These are phyloP conservation scores for Gephyroberyx darwinii DNA, from an alignment of 2,797 vertebrate species.

Conservation along the genomic window DNA sequence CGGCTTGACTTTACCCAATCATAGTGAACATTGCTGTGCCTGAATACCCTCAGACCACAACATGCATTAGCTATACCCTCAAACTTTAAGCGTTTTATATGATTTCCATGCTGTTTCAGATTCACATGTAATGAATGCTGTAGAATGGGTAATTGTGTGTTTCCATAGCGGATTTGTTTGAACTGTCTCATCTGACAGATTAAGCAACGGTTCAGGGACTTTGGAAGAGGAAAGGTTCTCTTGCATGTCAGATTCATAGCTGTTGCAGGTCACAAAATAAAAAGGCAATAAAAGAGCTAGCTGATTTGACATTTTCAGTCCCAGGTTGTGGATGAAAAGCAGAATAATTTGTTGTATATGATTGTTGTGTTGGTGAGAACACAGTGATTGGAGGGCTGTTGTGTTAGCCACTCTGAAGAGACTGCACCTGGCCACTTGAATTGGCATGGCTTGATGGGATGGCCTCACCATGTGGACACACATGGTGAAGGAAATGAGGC, in stretches of 20 bases:
- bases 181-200: constrained; percentile 9
- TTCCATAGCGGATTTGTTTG: constrained; percentile 12
- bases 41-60: constrained; percentile 5
- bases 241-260: constrained; percentile 3
- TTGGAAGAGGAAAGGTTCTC: background rate
- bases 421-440: constrained; percentile 71
- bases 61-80: background rate
- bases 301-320: constrained; percentile 51
- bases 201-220: background rate
- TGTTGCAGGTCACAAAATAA: background rate
- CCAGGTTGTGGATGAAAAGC: constrained; percentile 49
- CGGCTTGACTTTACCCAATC: constrained; percentile 41
- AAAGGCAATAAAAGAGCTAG: constrained; percentile 29
- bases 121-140: background rate
- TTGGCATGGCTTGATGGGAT: constrained; percentile 35
- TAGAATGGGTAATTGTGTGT: background rate
- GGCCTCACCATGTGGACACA: constrained; percentile 28
- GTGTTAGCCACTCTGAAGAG: constrained; percentile 59
- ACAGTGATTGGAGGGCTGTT: constrained; percentile 49
- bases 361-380: constrained; percentile 46
- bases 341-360: constrained; percentile 51
- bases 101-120: background rate
- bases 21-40: constrained; percentile 14
- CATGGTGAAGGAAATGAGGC: constrained; percentile 42
- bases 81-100: background rate